phyloP scores from a whole-genome alignment of 2,888 invertebrate genomes.

The Chrysopilus asiliformis region DNA sequence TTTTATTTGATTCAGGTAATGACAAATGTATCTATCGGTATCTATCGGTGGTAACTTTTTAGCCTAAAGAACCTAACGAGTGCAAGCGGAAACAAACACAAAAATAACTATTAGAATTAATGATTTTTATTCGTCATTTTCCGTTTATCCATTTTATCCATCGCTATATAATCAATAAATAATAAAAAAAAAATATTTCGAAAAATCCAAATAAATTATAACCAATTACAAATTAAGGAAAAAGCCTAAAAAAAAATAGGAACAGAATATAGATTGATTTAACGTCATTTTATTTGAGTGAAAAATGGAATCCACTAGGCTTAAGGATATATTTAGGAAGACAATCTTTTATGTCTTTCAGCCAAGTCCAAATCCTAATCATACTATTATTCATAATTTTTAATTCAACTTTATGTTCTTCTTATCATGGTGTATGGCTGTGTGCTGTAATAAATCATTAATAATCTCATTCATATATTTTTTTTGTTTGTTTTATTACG shows the following conservation, averaged over 20 bases:
- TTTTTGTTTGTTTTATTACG: slow-evolving; percentile 1
- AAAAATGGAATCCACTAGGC: too few species aligned
- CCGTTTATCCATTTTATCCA: background rate
- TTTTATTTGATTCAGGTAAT: slow-evolving; percentile 8
- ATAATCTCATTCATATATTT: slow-evolving; percentile 4
- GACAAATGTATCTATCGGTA: slow-evolving; percentile 11
- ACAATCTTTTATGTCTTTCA: background rate
- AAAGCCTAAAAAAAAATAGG: too few species aligned
- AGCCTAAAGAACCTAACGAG: slow-evolving; percentile 4
- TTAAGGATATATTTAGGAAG: too few species aligned
- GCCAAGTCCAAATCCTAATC: too few species aligned
- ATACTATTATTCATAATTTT: slow-evolving; percentile 1
- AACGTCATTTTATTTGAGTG: too few species aligned
- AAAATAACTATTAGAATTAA: background rate
- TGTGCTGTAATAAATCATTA: slow-evolving; percentile 6
- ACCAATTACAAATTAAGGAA: too few species aligned
- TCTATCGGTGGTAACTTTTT: slow-evolving; percentile 10
- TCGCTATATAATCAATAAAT: background rate
- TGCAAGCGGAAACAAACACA: background rate
- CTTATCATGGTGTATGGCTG: slow-evolving; percentile 1
- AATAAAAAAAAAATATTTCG: background rate
- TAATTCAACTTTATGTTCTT: background rate
- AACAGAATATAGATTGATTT: too few species aligned
- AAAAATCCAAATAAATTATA: slow-evolving; percentile 1
- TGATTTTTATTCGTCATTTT: background rate